phyloP scores from a whole-genome alignment of 1,140 invertebrate genomes.

The Calephelis virginiensis region DNA sequence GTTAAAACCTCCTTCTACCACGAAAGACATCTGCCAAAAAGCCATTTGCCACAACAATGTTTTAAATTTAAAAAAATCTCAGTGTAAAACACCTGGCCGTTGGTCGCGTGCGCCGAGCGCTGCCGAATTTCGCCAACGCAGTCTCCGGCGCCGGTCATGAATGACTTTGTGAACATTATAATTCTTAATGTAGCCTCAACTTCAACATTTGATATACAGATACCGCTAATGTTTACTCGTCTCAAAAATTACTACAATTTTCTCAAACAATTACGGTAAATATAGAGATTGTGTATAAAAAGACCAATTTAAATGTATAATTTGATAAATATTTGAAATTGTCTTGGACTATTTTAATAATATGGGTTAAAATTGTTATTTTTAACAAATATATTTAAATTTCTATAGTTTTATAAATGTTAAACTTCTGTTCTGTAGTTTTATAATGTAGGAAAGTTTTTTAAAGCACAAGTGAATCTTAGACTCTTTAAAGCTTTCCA shows the following conservation, averaged over 20 bases:
- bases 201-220: constrained; percentile 14
- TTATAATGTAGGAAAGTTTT: too few relatives aligned
- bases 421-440: too few relatives aligned
- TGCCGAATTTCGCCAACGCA: constrained; percentile 51
- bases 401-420: too few relatives aligned
- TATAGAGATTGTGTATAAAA: not conserved
- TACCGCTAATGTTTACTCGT: constrained; percentile 12
- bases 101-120: constrained; percentile 40
- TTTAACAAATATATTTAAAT: not conserved
- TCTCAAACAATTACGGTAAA: not conserved
- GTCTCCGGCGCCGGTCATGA: constrained; percentile 31
- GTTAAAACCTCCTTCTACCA: too few relatives aligned
- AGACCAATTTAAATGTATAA: not conserved
- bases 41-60: not conserved
- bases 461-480: too few relatives aligned
- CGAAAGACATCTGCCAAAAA: too few relatives aligned
- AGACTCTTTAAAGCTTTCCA: too few relatives aligned
- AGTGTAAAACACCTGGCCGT: constrained; percentile 32
- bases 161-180: constrained; percentile 37
- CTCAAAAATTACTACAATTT: constrained; percentile 9
- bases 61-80: not conserved
- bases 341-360: not conserved
- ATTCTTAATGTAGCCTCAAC: constrained; percentile 27
- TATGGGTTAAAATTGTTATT: not conserved
- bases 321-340: not conserved